Evolutionary conservation across 2,113 vertebrate species (phyloP).

Genomic region (Mellivora capensis): DNA sequence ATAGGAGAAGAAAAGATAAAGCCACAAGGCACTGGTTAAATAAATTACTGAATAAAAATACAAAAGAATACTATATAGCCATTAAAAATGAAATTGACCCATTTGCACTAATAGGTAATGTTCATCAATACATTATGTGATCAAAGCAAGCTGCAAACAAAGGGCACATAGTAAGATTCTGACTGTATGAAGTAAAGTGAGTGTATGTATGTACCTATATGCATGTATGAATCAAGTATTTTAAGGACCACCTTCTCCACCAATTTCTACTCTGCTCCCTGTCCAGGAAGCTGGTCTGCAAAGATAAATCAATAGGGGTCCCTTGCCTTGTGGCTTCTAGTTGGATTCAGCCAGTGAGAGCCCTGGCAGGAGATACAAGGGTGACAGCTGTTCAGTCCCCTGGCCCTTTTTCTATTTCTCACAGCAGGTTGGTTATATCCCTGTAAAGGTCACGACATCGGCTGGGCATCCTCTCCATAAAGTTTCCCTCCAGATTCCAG

Average conservation of each 20-base stretch:
- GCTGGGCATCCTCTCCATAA: not conserved
- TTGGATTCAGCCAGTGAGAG: not conserved
- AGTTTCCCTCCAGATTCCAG: not conserved
- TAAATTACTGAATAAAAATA: not conserved
- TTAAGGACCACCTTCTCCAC: not conserved
- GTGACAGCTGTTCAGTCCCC: not conserved
- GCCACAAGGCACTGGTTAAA: not conserved
- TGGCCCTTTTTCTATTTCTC: not conserved
- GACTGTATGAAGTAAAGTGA: not conserved
- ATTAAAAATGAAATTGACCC: not conserved
- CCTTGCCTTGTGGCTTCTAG: not conserved
- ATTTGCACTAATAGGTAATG: not conserved
- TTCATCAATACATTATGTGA: not conserved
- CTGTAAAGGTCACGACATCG: not conserved
- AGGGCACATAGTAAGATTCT: not conserved
- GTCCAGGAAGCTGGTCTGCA: not conserved
- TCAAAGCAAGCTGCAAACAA: not conserved
- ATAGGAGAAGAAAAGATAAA: not conserved
- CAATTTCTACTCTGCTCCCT: not conserved
- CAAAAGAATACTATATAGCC: not conserved
- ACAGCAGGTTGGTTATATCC: not conserved
- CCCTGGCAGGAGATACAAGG: not conserved
- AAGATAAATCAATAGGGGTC: not conserved
- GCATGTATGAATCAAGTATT: not conserved
- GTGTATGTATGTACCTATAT: not conserved